Evolutionary conservation across 2,888 invertebrate species (phyloP), one percentile per base, ranked within the genome.

Genomic region (Plemyria rubiginata): DNA sequence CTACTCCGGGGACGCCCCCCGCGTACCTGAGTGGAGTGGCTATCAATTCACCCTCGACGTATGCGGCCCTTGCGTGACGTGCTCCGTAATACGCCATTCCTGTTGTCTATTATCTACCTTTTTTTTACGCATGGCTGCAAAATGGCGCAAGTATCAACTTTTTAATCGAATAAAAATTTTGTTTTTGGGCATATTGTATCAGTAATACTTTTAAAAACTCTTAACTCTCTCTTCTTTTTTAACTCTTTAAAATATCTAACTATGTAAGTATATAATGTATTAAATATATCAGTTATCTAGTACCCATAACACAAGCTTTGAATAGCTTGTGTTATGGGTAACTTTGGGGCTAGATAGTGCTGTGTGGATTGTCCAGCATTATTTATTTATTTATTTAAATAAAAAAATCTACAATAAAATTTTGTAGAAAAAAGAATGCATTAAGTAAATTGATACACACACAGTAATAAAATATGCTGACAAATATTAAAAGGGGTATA

Each of bases 1-100:
- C 66, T 66, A 61, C 74, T 77, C 68, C 74, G 73, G 77, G 80
- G 75, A 75, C 70, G 72, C 72, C 75, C 82, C 86, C 82, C 81
- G 75, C 76, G 76, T 88, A 90, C 89, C 89, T 90, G 87, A 75
- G 79, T 73, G 74, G 76, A 79, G 81, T 78, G 81, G 84, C 86
- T 80, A 90, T 90, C 84, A 83, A 85, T 88, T 64, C 56, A 56
- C 83, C 82, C 85, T 79, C 83, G 72, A 78, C 80, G 74, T 76
- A 78, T 80, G 78, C 74, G 80, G 78, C 73, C 80, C 72, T 74
- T 70, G 70, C 72, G 76, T 82, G 82, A 85, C 84, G 82, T 78
- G 77, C 72, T 72, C 70, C 67, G 68, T 72, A 76, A 65, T 70
- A 75, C 80, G 83, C 84, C 85, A 84, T 87, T 81, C 77, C 77